Evolutionary conservation across 2,113 vertebrate genomes (phyloP).

Genomic region (Ceyx margarethae): DNA sequence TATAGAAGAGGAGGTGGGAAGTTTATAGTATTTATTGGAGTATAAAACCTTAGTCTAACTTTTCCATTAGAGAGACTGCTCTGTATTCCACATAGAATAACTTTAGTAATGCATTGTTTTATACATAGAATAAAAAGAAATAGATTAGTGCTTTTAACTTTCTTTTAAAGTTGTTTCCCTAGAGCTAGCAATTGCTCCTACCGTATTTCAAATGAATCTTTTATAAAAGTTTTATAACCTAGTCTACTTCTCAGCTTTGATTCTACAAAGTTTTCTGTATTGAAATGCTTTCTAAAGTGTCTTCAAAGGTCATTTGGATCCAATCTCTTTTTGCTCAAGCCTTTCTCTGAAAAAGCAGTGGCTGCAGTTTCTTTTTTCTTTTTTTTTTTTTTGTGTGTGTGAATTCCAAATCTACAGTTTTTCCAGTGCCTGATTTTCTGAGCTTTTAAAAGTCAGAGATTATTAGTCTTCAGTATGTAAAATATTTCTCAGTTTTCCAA

Average conservation of each 20-base stretch:
- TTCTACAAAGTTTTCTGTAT: slow-evolving; percentile 33
- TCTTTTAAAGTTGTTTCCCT: slow-evolving; percentile 43
- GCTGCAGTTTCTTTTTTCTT: not conserved
- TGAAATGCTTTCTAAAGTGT: slow-evolving; percentile 18
- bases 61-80: slow-evolving; percentile 47
- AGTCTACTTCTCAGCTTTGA: slow-evolving; percentile 17
- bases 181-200: slow-evolving; percentile 21
- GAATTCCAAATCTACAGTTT: not conserved
- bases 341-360: not conserved
- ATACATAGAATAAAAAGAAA: slow-evolving; percentile 28
- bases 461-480: not conserved
- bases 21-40: not conserved
- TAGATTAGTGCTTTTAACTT: slow-evolving; percentile 53
- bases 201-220: slow-evolving; percentile 32
- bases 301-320: slow-evolving; percentile 36
- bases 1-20: not conserved
- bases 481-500: not conserved
- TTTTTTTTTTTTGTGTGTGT: slow-evolving; percentile 1
- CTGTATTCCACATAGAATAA: slow-evolving; percentile 41
- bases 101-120: slow-evolving; percentile 52
- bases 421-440: not conserved
- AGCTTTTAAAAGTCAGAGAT: not conserved
- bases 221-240: slow-evolving; percentile 50
- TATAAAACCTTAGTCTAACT: slow-evolving; percentile 23
- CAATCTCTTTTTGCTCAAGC: not conserved